Conservation (phyloP, 2,888 invertebrate genomes). For the Tenthredo amoena region DNA sequence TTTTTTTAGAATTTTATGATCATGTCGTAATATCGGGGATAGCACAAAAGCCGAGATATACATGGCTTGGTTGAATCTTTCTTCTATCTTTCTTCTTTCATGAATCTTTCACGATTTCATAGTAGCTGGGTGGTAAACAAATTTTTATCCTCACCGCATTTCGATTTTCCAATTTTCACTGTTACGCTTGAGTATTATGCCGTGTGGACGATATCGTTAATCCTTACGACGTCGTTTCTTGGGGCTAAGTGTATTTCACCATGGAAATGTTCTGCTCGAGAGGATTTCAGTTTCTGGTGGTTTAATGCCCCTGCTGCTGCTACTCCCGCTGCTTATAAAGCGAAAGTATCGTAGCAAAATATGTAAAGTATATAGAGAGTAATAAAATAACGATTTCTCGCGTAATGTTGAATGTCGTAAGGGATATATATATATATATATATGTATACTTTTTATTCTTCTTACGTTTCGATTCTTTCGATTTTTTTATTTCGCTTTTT, state of each 20-base stretch:
- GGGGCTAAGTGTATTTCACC: conserved; percentile 23
- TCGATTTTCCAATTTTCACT: conserved; percentile 1
- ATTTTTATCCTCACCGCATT: background rate
- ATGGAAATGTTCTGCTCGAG: conserved; percentile 7
- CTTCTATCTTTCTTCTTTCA: too few relatives aligned
- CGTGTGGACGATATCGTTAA: conserved; percentile 21
- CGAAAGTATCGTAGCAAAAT: conserved; percentile 5
- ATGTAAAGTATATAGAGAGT: conserved; percentile 16
- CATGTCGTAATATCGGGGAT: background rate
- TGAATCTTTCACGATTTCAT: background rate
- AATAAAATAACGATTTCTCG: conserved; percentile 26
- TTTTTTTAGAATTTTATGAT: background rate
- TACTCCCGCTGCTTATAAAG: background rate
- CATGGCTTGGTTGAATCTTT: too few relatives aligned
- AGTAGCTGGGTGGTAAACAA: background rate
- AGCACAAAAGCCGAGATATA: too few relatives aligned
- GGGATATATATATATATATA: background rate
- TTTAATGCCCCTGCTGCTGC: background rate
- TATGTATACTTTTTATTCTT: background rate
- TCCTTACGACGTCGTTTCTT: conserved; percentile 27
- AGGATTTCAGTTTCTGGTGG: background rate
- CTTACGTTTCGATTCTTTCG: conserved; percentile 15
- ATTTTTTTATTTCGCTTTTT: background rate
- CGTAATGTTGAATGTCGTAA: conserved; percentile 13
- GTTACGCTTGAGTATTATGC: background rate